phyloP scores from a whole-genome alignment of 2,888 invertebrate genomes.

The Lasius fuliginosus region DNA sequence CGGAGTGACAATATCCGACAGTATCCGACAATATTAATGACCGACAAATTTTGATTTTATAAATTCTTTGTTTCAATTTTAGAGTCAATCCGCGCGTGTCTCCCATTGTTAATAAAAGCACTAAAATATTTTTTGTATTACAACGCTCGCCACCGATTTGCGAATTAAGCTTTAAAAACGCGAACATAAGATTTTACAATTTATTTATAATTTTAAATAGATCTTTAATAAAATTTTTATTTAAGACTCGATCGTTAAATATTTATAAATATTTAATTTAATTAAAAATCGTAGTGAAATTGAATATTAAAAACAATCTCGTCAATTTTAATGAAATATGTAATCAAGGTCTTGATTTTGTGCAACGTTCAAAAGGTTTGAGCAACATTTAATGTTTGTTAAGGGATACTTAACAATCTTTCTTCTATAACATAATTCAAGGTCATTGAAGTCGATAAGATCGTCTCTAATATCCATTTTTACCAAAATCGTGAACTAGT shows the following conservation, averaged over 20 bases:
- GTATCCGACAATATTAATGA: neutral
- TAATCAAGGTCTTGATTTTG: neutral
- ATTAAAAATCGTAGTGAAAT: neutral
- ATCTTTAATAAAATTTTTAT: neutral
- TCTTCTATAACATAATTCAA: too few relatives aligned
- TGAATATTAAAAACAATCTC: neutral
- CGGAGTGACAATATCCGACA: too few relatives aligned
- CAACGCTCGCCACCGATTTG: neutral
- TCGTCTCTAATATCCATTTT: too few relatives aligned
- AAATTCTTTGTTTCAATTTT: neutral
- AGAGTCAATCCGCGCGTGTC: neutral
- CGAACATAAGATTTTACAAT: neutral
- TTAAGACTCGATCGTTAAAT: neutral
- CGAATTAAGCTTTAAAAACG: neutral
- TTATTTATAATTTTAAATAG: neutral
- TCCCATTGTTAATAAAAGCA: neutral
- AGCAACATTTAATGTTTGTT: too few relatives aligned
- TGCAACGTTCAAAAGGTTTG: neutral
- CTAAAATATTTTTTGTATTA: neutral
- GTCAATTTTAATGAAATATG: neutral
- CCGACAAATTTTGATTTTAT: neutral
- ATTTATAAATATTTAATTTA: constrained; percentile 1
- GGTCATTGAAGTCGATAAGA: too few relatives aligned
- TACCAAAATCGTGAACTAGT: neutral
- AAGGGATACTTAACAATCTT: too few relatives aligned